A percentile compares a stretch with the other conserved stretches of the same genome.
phyloP scores from a whole-genome alignment of 2,888 invertebrate species.

The Protophormia terraenovae region DNA sequence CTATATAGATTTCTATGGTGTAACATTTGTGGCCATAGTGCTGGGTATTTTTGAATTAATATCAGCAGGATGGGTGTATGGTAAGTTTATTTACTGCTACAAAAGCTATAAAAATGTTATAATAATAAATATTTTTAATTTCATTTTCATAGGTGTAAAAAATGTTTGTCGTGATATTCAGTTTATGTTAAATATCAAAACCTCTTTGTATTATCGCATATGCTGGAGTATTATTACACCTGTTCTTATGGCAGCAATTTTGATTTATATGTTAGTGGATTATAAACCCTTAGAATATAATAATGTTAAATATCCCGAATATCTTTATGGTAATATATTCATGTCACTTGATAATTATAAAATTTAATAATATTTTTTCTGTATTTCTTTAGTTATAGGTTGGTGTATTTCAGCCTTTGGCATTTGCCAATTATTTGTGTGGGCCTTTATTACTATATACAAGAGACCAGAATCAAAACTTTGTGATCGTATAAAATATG shows the following conservation, averaged over 20 bases:
- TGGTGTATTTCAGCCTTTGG: conserved; percentile 82
- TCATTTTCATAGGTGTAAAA: conserved; percentile 82
- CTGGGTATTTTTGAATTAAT: conserved; percentile 86
- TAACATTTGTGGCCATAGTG: conserved; percentile 87
- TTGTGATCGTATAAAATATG: conserved; percentile 71
- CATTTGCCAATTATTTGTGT: conserved; percentile 82
- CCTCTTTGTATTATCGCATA: conserved; percentile 87
- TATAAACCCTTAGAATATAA: conserved; percentile 85
- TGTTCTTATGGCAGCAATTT: conserved; percentile 85
- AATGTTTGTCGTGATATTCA: conserved; percentile 87
- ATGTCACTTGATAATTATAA: not conserved
- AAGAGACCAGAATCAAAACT: conserved; percentile 71
- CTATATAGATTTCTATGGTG: conserved; percentile 88
- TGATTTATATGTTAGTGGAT: conserved; percentile 86
- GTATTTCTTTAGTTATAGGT: conserved; percentile 78
- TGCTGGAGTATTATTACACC: conserved; percentile 91
- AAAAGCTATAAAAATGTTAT: not conserved
- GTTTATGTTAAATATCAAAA: conserved; percentile 88
- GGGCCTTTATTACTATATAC: conserved; percentile 75
- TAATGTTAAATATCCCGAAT: conserved; percentile 83
- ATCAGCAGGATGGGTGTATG: conserved; percentile 89
- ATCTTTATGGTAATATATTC: conserved; percentile 83
- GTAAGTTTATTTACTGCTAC: conserved; percentile 76
- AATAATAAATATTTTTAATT: not conserved
- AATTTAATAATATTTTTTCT: not conserved